phyloP scores from a whole-genome alignment of 2,888 invertebrate species.

The Napeogenes sylphis region DNA sequence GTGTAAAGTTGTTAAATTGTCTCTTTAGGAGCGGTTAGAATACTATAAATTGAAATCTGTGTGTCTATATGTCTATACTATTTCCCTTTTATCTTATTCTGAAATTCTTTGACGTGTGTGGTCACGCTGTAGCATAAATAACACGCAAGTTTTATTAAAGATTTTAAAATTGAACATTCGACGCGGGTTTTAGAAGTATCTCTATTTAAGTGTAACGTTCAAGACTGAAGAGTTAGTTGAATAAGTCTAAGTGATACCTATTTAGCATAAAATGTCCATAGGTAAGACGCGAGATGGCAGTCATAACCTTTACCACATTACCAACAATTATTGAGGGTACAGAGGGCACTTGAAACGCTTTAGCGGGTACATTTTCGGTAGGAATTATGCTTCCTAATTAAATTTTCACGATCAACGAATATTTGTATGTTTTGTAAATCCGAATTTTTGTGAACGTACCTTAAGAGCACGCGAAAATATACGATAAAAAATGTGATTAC shows the following conservation, averaged over 20 bases:
- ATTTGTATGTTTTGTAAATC: slow-evolving; percentile 68
- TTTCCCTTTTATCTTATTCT: slow-evolving; percentile 35
- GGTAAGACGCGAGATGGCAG: slow-evolving; percentile 57
- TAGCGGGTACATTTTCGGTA: slow-evolving; percentile 49
- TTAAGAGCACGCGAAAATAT: slow-evolving; percentile 48
- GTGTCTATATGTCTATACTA: slow-evolving; percentile 39
- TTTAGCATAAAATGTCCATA: slow-evolving; percentile 75
- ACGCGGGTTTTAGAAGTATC: slow-evolving; percentile 76
- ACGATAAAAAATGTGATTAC: slow-evolving; percentile 40
- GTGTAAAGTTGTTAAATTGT: slow-evolving; percentile 41
- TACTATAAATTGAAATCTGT: slow-evolving; percentile 37
- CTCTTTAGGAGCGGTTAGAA: slow-evolving; percentile 41
- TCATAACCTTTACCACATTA: slow-evolving; percentile 22
- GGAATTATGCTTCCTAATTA: slow-evolving; percentile 65
- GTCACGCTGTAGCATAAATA: slow-evolving; percentile 44
- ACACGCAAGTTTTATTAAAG: slow-evolving; percentile 43
- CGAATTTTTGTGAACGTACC: slow-evolving; percentile 44
- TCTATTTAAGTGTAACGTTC: slow-evolving; percentile 77
- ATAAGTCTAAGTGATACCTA: slow-evolving; percentile 74
- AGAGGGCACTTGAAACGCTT: slow-evolving; percentile 40
- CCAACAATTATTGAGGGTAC: slow-evolving; percentile 22
- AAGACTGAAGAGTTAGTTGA: slow-evolving; percentile 77
- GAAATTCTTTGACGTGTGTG: slow-evolving; percentile 39
- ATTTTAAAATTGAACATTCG: slow-evolving; percentile 58
- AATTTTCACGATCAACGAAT: slow-evolving; percentile 72